A percentile compares a stretch with the other conserved stretches of the same genome.
Conservation (phyloP, 2,797 vertebrate genomes). For the Onychomys arenicola region DNA sequence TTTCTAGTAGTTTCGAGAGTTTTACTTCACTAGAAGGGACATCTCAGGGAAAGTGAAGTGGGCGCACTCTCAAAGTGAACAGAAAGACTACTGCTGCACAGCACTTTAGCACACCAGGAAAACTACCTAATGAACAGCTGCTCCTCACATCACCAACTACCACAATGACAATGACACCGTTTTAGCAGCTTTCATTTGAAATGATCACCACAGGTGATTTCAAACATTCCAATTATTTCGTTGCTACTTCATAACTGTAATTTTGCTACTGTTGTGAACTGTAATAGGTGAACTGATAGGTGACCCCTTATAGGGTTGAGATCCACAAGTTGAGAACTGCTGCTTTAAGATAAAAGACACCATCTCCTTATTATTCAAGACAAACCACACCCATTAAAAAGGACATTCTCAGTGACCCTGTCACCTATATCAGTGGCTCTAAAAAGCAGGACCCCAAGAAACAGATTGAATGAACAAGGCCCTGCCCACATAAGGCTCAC, state of each 20-base stretch:
- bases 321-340: neutral
- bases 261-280: neutral
- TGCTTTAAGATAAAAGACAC: neutral
- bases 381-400: neutral
- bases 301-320: neutral
- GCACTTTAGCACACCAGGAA: neutral
- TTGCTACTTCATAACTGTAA: neutral
- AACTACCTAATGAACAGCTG: neutral
- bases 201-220: neutral
- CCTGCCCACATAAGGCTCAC: neutral
- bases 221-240: neutral
- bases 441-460: neutral
- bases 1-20: neutral
- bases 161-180: neutral
- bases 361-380: neutral
- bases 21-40: neutral
- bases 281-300: neutral
- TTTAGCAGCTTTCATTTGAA: conserved; percentile 27
- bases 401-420: neutral
- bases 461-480: neutral
- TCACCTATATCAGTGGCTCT: neutral
- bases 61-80: neutral
- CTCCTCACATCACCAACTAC: neutral
- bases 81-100: neutral
- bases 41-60: neutral